Evolutionary conservation across 37 sponge, comb jelly and placozoan species (phyloP), one percentile per base, ranked within the genome.

Genomic region (Dysidea cf. avara): DNA sequence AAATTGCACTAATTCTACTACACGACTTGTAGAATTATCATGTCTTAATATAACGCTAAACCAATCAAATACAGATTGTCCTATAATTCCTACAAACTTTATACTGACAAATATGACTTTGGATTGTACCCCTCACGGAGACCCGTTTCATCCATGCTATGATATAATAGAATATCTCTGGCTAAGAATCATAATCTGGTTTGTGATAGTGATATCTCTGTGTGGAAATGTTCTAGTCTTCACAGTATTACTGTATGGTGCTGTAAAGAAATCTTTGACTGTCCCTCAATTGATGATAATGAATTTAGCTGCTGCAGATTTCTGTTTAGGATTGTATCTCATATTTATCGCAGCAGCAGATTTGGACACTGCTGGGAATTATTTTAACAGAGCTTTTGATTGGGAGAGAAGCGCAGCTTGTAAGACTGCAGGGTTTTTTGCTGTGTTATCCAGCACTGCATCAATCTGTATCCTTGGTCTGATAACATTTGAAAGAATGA

Each of bases 221-320:
- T 18, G 57, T 25, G 91, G 81, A 11, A 90, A 90, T 53, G 68
- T 31, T 0, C 30, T 76, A 17, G 91, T 90, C 9, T 2, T 90
- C 14, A 7, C 76, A 24, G 77, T 81, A 25, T 64, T 86, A 21
- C 16, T 86, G 5, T 51, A 28, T 20, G 72, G 74, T 47, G 29
- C 50, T 1, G 37, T 79, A 0, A 29, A 63, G 26, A 62, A 66
- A 22, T 38, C 68, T 3, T 29, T 34, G 0, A 61, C 39, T 0
- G 59, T 76, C 26, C 37, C 47, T 13, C 50, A 75, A 6, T 2
- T 74, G 0, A 69, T 68, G 21, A 35, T 68, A 1, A 48, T 78
- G 56, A 83, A 80, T 61, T 74, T 90, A 0, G 91, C 91, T 9
- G 24, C 76, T 18, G 91, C 87, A 0, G 91, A 90, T 68, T 81